phyloP scores from a whole-genome alignment of 2,797 vertebrate species.

The Rhodeus uyekii region DNA sequence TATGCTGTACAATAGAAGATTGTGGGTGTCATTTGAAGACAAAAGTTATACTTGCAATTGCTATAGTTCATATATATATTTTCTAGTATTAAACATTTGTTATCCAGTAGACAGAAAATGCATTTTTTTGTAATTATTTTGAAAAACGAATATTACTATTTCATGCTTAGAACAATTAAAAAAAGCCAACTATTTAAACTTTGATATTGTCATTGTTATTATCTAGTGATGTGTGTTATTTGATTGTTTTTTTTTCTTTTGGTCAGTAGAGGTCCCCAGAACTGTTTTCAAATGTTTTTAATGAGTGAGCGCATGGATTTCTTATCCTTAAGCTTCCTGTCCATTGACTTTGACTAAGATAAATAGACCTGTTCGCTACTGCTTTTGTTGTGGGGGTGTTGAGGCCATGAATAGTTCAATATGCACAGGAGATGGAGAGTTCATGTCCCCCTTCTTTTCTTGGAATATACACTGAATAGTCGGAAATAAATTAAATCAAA shows the following conservation, averaged over 20 bases:
- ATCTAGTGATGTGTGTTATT: neutral
- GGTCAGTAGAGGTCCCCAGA: conserved; percentile 58
- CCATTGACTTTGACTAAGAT: conserved; percentile 27
- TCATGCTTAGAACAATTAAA: neutral
- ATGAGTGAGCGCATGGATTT: neutral
- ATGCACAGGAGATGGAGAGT: neutral
- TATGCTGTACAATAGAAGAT: neutral
- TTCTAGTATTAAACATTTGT: neutral
- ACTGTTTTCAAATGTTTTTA: conserved; percentile 37
- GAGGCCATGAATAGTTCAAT: conserved; percentile 28
- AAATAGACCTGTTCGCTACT: conserved; percentile 46
- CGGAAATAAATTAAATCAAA: neutral
- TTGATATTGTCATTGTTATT: neutral
- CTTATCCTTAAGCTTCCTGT: conserved; percentile 1
- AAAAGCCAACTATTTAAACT: neutral
- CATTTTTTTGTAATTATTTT: neutral
- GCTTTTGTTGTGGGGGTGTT: conserved; percentile 10
- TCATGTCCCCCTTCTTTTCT: neutral
- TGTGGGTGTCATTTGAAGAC: neutral
- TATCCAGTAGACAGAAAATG: neutral
- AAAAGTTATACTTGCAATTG: neutral
- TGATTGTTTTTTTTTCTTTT: conserved; percentile 20
- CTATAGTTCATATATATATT: neutral
- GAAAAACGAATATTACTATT: neutral
- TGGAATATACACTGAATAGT: neutral